Evolutionary conservation across 2,888 invertebrate genomes (phyloP), one percentile per base, ranked within the genome.

Genomic region (Tipula helvola): DNA sequence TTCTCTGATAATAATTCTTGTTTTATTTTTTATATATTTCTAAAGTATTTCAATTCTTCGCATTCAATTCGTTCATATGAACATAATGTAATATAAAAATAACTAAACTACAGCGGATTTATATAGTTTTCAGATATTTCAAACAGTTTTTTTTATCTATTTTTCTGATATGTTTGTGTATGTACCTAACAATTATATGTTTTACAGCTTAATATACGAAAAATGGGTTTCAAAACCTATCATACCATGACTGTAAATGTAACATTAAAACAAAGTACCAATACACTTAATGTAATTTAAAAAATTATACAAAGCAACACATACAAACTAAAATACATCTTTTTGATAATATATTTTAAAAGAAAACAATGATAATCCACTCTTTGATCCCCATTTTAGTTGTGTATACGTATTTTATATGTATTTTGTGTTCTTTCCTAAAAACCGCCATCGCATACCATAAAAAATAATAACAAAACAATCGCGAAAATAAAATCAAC

Each of bases 1-100:
- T 86, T 86, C 86, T 86, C 86, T 86, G 86, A 86, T 86, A 86
- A 86, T 52, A 86, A 86, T 86, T 86, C 86, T 86, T 86, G 86
- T 86, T 86, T 86, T 86, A 12, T 42, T 47, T 39, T 84, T 13
- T 36, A 16, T 84, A 39, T 84, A 84, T 84, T 84, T 84, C 84
- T 39, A 84, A 84, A 84, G 39, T 84, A 84, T 84, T 84, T 84
- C 41, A 84, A 84, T 84, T 36, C 41, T 16, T 84, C 84, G 84
- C 36, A 84, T 84, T 39, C 84, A 84, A 39, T 84, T 84, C 71
- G 71, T 71, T 71, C 28, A 71, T 71, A 71, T 71, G 71, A 71
- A 71, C 28, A 71, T 71, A 71, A 71, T 28, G 71, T 71, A 71
- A 71, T 71, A 71, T 71, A 18, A 28, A 71, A 71, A 71, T 71